phyloP scores from a whole-genome alignment of 2,113 vertebrate species.

The Odontesthes bonariensis region DNA sequence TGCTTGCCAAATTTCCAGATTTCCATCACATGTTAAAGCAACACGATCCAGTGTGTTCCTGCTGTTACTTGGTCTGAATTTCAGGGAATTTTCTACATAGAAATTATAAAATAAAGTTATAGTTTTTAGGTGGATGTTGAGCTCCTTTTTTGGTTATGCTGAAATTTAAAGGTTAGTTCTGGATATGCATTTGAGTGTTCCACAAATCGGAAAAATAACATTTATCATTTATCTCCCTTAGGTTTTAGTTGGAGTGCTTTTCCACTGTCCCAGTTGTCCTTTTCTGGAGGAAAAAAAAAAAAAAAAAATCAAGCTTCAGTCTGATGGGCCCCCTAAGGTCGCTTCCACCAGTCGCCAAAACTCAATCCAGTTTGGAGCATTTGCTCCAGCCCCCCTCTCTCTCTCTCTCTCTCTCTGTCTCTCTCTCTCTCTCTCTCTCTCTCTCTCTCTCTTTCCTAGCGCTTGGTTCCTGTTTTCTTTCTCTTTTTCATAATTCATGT shows the following conservation, averaged over 20 bases:
- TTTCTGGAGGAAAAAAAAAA: conserved; percentile 6
- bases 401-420: no score
- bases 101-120: neutral
- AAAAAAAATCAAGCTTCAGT: conserved; percentile 53
- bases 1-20: conserved; percentile 30
- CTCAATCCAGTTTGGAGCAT: conserved; percentile 67
- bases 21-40: conserved; percentile 30
- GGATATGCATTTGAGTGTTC: neutral
- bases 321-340: conserved; percentile 52
- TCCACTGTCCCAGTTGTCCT: conserved; percentile 44
- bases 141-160: no score
- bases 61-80: neutral
- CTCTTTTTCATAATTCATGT: conserved; percentile 80
- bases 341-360: conserved; percentile 34
- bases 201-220: no score
- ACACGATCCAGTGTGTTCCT: neutral
- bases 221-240: neutral
- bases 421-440: conserved; percentile 25
- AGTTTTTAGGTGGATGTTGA: neutral
- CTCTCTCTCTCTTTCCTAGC: conserved; percentile 48
- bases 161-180: neutral
- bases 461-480: conserved; percentile 68
- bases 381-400: conserved; percentile 49
- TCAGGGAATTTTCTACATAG: neutral
- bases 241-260: conserved; percentile 31